Percentiles rank a stretch among this genome's conserved stretches.
Evolutionary conservation across 2,797 vertebrate species (phyloP).

Genomic region (Leucoraja ocellata): DNA sequence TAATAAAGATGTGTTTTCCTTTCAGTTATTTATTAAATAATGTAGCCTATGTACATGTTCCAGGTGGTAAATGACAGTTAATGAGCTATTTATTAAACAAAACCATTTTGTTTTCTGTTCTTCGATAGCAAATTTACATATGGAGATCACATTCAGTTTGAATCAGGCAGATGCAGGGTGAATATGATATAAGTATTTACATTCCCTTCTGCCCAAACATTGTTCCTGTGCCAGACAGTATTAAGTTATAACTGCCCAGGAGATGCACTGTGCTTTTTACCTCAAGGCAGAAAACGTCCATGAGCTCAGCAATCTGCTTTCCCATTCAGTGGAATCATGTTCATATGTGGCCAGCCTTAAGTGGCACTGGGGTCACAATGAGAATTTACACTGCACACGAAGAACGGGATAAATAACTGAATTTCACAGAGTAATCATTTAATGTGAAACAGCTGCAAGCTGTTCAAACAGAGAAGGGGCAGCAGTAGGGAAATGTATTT

Average conservation of each 20-base stretch:
- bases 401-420: constrained; percentile 41
- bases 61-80: neutral
- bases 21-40: neutral
- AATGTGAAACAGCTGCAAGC: constrained; percentile 40
- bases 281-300: constrained; percentile 1
- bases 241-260: constrained; percentile 11
- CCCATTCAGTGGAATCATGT: neutral
- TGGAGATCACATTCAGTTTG: constrained; percentile 11
- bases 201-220: constrained; percentile 19
- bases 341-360: neutral
- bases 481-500: neutral
- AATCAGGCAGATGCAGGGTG: neutral
- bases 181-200: constrained; percentile 22
- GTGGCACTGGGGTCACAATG: neutral
- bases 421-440: constrained; percentile 45
- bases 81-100: neutral
- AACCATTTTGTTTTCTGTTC: neutral
- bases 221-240: constrained; percentile 14
- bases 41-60: neutral
- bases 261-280: constrained; percentile 1
- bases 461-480: constrained; percentile 42
- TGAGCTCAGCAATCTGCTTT: constrained; percentile 2
- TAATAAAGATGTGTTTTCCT: neutral
- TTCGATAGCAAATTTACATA: neutral
- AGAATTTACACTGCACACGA: neutral